Conservation (phyloP, 1,140 invertebrate genomes). For the Latrodectus geometricus region DNA sequence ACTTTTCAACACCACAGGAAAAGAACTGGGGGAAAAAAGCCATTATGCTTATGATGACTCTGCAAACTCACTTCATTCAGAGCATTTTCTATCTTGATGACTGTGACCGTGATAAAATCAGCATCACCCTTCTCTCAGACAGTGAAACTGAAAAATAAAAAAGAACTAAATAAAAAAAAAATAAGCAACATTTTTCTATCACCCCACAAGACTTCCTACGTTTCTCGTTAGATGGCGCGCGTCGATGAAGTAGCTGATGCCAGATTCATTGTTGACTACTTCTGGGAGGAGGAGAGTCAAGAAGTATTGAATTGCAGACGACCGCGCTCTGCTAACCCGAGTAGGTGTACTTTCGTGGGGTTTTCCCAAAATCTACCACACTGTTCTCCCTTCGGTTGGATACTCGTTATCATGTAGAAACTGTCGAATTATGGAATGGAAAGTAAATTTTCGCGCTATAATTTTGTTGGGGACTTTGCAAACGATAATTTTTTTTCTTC, state of each 20-base stretch:
- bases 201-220: background rate
- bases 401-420: slow-evolving; percentile 21
- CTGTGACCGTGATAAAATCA: slow-evolving; percentile 20
- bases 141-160: background rate
- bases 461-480: slow-evolving; percentile 29
- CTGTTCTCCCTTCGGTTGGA: slow-evolving; percentile 10
- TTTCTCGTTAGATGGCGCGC: slow-evolving; percentile 40
- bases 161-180: background rate
- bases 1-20: too few relatives aligned
- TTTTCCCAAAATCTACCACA: background rate
- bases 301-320: slow-evolving; percentile 37
- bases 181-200: background rate
- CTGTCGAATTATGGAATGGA: slow-evolving; percentile 11
- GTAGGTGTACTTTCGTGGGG: slow-evolving; percentile 25
- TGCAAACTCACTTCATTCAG: background rate
- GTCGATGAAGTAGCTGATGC: slow-evolving; percentile 14
- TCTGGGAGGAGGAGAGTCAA: slow-evolving; percentile 8
- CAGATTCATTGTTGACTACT: slow-evolving; percentile 31
- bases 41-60: slow-evolving; percentile 1
- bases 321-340: slow-evolving; percentile 12
- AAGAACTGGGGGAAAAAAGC: background rate
- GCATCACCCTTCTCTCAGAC: background rate
- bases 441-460: slow-evolving; percentile 28
- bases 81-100: background rate
- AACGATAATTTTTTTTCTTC: background rate